A percentile compares a stretch with the other conserved stretches of the same genome.
These are phyloP conservation scores for Scolanthus callimorphus DNA, from an alignment of 92 coral and sea anemone species.

Conservation along the genomic window DNA sequence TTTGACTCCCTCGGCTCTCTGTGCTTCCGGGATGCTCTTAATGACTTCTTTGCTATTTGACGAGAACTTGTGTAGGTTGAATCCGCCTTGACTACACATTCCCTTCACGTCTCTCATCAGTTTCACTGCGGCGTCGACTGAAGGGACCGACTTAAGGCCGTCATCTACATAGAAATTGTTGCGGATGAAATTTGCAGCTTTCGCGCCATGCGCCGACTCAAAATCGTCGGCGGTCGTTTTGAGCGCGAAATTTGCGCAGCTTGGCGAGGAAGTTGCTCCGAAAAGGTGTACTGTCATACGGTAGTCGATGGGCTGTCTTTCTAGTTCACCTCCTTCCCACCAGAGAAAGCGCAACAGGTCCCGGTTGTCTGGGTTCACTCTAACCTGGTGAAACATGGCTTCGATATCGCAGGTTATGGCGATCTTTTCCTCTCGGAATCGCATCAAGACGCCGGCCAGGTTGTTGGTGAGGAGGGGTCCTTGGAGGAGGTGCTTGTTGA, in stretches of 20 bases:
- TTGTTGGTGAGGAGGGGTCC: conserved; percentile 63
- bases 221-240: conserved; percentile 38
- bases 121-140: conserved; percentile 37
- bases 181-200: conserved; percentile 33
- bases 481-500: conserved; percentile 57
- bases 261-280: conserved; percentile 49
- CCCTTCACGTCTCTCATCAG: conserved; percentile 18
- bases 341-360: conserved; percentile 50
- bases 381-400: conserved; percentile 62
- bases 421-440: conserved; percentile 30
- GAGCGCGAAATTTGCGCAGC: conserved; percentile 53
- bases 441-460: conserved; percentile 40
- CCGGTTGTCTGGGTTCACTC: conserved; percentile 26
- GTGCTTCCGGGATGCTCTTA: conserved; percentile 6
- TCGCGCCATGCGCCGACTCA: conserved; percentile 15
- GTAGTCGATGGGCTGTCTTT: conserved; percentile 24
- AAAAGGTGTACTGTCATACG: conserved; percentile 48
- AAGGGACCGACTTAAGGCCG: conserved; percentile 33
- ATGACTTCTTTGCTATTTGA: conserved; percentile 40
- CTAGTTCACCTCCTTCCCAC: conserved; percentile 36
- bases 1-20: conserved; percentile 20
- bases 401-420: conserved; percentile 56
- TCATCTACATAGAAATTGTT: conserved; percentile 51
- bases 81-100: conserved; percentile 40
- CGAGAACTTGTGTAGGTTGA: conserved; percentile 25